A percentile compares a stretch with the other conserved stretches of the same genome.
Evolutionary conservation across 2,113 vertebrate species (phyloP).

Genomic region (Plestiodon gilberti): DNA sequence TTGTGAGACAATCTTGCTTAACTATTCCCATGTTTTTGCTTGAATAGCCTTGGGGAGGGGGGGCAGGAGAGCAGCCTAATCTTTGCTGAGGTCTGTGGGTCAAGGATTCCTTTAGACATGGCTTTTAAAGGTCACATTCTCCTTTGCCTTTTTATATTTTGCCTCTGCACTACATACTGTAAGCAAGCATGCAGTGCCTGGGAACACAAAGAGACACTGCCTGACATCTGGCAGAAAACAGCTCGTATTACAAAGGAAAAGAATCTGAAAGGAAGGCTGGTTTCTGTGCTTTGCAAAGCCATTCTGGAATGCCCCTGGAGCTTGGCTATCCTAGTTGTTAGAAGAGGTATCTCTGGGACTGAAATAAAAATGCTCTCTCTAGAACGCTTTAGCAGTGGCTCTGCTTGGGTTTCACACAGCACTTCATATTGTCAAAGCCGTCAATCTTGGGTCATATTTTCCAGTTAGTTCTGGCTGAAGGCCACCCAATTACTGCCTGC

Average conservation of each 20-base stretch:
- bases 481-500: not conserved
- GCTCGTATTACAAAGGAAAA: constrained; percentile 44
- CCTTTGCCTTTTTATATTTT: constrained; percentile 59
- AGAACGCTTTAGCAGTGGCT: constrained; percentile 13
- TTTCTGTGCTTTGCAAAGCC: constrained; percentile 19
- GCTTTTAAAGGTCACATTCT: constrained; percentile 74
- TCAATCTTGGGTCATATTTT: not conserved
- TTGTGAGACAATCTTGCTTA: not conserved
- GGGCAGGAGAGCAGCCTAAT: constrained; percentile 4
- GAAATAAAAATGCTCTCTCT: not conserved
- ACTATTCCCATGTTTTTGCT: not conserved
- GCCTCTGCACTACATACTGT: constrained; percentile 5
- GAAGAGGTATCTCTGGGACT: constrained; percentile 6
- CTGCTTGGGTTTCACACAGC: constrained; percentile 39
- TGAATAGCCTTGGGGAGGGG: not conserved
- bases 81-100: constrained; percentile 67
- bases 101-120: constrained; percentile 63
- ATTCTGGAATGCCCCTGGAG: constrained; percentile 48
- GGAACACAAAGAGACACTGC: constrained; percentile 54
- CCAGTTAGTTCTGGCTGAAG: constrained; percentile 9
- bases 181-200: constrained; percentile 22
- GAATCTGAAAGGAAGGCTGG: constrained; percentile 50
- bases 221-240: constrained; percentile 64
- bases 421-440: constrained; percentile 37
- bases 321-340: constrained; percentile 45